Percentiles rank a stretch among this genome's conserved stretches.
Conservation (phyloP, 2,797 vertebrate species). For the Syngnathus rostellatus region DNA sequence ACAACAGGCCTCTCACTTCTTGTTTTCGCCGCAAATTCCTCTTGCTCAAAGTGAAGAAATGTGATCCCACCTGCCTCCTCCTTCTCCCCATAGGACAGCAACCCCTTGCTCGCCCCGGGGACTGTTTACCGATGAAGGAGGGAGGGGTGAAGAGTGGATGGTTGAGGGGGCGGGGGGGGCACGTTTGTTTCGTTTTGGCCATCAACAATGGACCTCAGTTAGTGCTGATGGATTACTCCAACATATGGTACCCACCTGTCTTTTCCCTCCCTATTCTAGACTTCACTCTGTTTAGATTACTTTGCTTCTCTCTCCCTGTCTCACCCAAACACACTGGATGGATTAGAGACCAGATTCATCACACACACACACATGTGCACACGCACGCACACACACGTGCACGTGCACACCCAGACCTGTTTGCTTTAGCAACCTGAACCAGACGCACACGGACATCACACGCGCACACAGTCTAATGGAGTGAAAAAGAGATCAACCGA, state of each 20-base stretch:
- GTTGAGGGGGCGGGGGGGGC: slow-evolving; percentile 28
- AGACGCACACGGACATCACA: slow-evolving; percentile 24
- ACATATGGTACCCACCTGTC: slow-evolving; percentile 82
- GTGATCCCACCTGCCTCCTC: slow-evolving; percentile 61
- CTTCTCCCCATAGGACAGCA: slow-evolving; percentile 52
- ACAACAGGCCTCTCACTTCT: slow-evolving; percentile 2
- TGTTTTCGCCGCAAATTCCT: slow-evolving; percentile 16
- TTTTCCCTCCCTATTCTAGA: slow-evolving; percentile 31
- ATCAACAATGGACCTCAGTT: slow-evolving; percentile 78
- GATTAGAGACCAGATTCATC: slow-evolving; percentile 72
- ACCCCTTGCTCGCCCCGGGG: slow-evolving; percentile 62
- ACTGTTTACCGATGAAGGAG: slow-evolving; percentile 64
- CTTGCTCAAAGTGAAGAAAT: slow-evolving; percentile 51
- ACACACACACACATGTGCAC: slow-evolving; percentile 25
- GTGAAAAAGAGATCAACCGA: not conserved
- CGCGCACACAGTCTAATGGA: slow-evolving; percentile 5
- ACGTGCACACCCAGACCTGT: slow-evolving; percentile 56
- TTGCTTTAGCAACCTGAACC: slow-evolving; percentile 75
- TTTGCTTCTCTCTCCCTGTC: slow-evolving; percentile 60
- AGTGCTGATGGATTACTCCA: slow-evolving; percentile 72
- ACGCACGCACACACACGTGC: not conserved
- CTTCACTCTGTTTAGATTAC: slow-evolving; percentile 58
- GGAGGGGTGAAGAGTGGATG: slow-evolving; percentile 31
- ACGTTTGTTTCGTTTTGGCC: slow-evolving; percentile 66
- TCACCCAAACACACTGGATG: slow-evolving; percentile 65